Base-by-base conservation (phyloP, 2,113 vertebrate genomes). In the Lasiurus borealis region DNA sequence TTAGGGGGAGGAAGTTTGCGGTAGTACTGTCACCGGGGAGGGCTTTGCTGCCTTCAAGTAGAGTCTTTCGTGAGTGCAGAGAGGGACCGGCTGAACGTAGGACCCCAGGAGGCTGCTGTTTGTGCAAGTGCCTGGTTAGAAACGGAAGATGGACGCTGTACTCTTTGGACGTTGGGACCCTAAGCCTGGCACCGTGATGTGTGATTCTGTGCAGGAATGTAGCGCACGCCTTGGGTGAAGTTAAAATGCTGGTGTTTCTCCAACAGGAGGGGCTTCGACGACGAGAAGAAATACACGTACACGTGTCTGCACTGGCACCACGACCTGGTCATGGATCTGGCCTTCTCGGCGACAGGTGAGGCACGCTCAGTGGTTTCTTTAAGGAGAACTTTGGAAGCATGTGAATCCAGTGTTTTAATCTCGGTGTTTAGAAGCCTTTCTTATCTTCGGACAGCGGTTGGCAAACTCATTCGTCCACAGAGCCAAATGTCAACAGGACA, bases 281-380 rank as follows among this genome's bases (percentile, higher is more conserved):
- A 99, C 50, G 98, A 96, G 66, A 99, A 98, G 94, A 98, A 99
- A 36, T 99, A 99, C 95, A 99, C 99, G 0, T 99, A 98, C n/a
- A 98, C 99, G 5, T 98, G 98, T 0, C 93, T 99, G 52, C 99
- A 99, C 96, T 99, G 99, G 99, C 99, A 99, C 95, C 99, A 99
- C 69, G 98, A 98, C 68, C 73, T 97, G 5, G 99, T 99, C 64
- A 98, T 98, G 98, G 98, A 99, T 50, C 96, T 99, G 87, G 97
- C 98, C 96, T 99, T 99, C 97, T 99, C 99, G 69, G 36, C 99
- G 15, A 99, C 99, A 95, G 99, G 99, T 99, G 97, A 97, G 98
- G 0, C 62, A 68, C 31, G 3, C 69, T 82, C 48, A 83, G 40
- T 77, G 14, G 44, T 91, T 69, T 59, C 21, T 0, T 8, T 25